Evolutionary conservation across 2,797 vertebrate species (phyloP), one percentile per base, ranked within the genome.

Genomic region (Erpetoichthys calabaricus): DNA sequence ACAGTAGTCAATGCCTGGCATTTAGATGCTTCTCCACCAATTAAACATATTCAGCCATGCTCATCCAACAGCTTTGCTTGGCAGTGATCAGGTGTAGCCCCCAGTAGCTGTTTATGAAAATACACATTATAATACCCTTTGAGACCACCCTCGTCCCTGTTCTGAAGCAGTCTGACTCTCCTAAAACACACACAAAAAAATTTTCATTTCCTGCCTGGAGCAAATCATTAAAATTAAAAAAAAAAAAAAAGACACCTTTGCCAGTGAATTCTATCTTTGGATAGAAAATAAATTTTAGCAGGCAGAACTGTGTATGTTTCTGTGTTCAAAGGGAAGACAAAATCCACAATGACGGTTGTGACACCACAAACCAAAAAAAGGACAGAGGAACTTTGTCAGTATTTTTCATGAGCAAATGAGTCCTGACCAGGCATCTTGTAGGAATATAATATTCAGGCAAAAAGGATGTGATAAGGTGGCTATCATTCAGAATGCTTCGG

Each of bases 161-260:
- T 25, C 25, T 25, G 25, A 25, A 25, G 25, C 25, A 25, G 25
- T 25, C 25, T 25, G 25, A 25, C 25, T 25, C 25, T 25, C 25
- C 25, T 25, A 25, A 25, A 25, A 25, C 25, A 25, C 25, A 25
- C 25, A 25, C 25, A 43, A 9, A 54, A 8, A 54, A 54, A 54
- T 42, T 54, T 43, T 7, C 51, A 25, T 54, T 54, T 8, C 9
- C 42, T 54, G 53, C 53, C 53, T 42, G 53, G 7, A 54, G 53
- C 53, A 54, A 54, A 6, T 7, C 41, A 54, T 42, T 54, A 43
- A 42, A 53, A 49, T 7, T n/a, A 1, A 25, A 25, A 25, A 25
- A 25, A 53, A 49, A 49, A 7, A 25, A 25, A 53, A 49, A 49
- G 7, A n/a, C 47, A 49, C 47, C 7, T n/a, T 49, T 49, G 47